A percentile compares a stretch with the other conserved stretches of the same genome.
Evolutionary conservation across 2,888 invertebrate species (phyloP).

Genomic region (Tetheella fluctuosa): DNA sequence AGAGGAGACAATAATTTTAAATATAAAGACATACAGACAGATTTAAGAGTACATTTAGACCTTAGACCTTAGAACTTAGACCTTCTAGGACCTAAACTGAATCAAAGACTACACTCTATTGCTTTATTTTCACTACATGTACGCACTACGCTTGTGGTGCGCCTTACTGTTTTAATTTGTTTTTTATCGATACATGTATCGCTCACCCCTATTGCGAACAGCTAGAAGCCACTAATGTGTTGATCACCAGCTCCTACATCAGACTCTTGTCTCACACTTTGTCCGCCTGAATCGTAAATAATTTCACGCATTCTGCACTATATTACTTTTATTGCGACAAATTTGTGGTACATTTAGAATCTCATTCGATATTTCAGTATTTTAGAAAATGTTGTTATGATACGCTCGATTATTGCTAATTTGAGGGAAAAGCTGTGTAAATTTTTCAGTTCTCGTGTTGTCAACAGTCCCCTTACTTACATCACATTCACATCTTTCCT

Average conservation of each 20-base stretch:
- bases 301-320: slow-evolving; percentile 40
- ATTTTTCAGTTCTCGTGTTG: not conserved
- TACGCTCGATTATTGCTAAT: slow-evolving; percentile 10
- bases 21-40: too few relatives aligned
- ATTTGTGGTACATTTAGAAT: slow-evolving; percentile 14
- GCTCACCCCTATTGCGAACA: slow-evolving; percentile 11
- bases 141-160: too few relatives aligned
- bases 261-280: slow-evolving; percentile 13
- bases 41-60: too few relatives aligned
- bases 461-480: not conserved
- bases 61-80: too few relatives aligned
- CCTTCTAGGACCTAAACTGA: too few relatives aligned
- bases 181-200: slow-evolving; percentile 19
- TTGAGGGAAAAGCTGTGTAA: not conserved
- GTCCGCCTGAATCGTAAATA: slow-evolving; percentile 39
- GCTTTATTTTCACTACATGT: too few relatives aligned
- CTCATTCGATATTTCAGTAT: slow-evolving; percentile 1
- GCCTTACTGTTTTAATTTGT: too few relatives aligned
- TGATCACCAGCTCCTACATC: slow-evolving; percentile 34
- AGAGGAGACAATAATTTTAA: too few relatives aligned
- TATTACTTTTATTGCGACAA: slow-evolving; percentile 45
- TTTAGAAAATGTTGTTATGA: not conserved
- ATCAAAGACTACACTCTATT: too few relatives aligned
- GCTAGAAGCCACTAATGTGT: slow-evolving; percentile 33
- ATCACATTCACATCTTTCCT: too few relatives aligned